Percentiles rank a stretch among this genome's conserved stretches.
Conservation (phyloP, 2,888 invertebrate species). For the Chrysotoxum bicinctum region DNA sequence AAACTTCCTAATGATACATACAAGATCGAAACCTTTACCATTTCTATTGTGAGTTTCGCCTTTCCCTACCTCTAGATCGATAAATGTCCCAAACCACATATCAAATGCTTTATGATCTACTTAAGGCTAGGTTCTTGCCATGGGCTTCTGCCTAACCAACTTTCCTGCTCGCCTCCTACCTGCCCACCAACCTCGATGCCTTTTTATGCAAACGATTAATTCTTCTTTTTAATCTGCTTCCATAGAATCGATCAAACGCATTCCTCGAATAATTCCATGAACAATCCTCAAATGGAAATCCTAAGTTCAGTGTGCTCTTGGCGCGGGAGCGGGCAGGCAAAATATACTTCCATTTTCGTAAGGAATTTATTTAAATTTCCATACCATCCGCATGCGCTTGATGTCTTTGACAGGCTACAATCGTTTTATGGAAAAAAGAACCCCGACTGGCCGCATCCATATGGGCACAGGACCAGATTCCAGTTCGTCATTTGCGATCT, state of each 20-base stretch:
- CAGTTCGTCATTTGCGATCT: conserved; percentile 70
- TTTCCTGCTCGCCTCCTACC: neutral
- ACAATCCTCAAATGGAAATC: conserved; percentile 46
- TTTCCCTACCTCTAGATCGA: neutral
- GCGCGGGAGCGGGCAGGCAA: conserved; percentile 18
- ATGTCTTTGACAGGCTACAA: conserved; percentile 69
- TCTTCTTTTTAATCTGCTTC: conserved; percentile 28
- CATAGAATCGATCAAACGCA: conserved; percentile 33
- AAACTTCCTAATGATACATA: neutral
- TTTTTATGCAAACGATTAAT: conserved; percentile 15
- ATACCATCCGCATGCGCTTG: conserved; percentile 35
- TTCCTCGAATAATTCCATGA: conserved; percentile 31
- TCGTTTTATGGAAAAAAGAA: conserved; percentile 29
- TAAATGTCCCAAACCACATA: neutral
- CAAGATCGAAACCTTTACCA: neutral
- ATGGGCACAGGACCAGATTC: conserved; percentile 69
- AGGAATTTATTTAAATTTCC: conserved; percentile 71
- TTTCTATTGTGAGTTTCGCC: neutral
- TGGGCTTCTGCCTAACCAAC: too few species aligned
- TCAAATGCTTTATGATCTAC: neutral
- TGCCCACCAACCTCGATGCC: conserved; percentile 8
- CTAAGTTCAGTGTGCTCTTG: conserved; percentile 39
- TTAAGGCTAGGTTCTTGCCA: neutral
- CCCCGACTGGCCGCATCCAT: conserved; percentile 20
- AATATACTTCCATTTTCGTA: conserved; percentile 47